Evolutionary conservation across 2,113 vertebrate species (phyloP), one percentile per base, ranked within the genome.

Genomic region (Poeciliopsis prolifica): DNA sequence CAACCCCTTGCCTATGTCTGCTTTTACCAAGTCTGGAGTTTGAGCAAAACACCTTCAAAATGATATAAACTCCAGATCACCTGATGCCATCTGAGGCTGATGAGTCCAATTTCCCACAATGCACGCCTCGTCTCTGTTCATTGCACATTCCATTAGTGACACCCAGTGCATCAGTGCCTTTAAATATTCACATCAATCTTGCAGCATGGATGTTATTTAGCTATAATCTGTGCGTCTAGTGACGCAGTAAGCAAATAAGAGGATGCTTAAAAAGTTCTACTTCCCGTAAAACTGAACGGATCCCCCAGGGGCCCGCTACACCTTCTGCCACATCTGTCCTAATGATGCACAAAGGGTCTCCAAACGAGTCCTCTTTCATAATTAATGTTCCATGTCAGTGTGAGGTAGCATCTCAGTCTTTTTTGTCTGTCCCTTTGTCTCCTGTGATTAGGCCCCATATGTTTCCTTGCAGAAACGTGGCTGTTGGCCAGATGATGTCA

Each of bases 401-500:
- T 67, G 61, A 62, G 0, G 2, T 60, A 24, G 67, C 65, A 19
- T 74, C 72, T 65, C 77, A 0, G 8, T 84, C 66, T 68, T 13
- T 37, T 68, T 60, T 65, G 61, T 78, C 78, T 70, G 77, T 75
- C 80, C 80, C 65, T 69, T 73, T 74, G 83, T 86, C 80, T 82
- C 81, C 78, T 69, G 84, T 77, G 82, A 86, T 83, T 65, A 73
- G 72, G 33, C 8, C 15, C 64, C 86, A 85, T 82, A 82, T 83
- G 83, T 74, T 79, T 77, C 75, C 76, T 48, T 51, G 8, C 79
- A 74, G 70, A 77, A 68, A 76, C 70, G 30, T 42, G 80, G 77
- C 78, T 78, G 78, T 29, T 51, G 63, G 63, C 77, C 88, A 77
- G 75, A 83, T 90, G 86, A 90, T 91, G 87, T 88, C 90, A 88